These are phyloP conservation scores for Cataglyphis altisquamis DNA, from an alignment of 2,888 invertebrate genomes.

Conservation along the genomic window DNA sequence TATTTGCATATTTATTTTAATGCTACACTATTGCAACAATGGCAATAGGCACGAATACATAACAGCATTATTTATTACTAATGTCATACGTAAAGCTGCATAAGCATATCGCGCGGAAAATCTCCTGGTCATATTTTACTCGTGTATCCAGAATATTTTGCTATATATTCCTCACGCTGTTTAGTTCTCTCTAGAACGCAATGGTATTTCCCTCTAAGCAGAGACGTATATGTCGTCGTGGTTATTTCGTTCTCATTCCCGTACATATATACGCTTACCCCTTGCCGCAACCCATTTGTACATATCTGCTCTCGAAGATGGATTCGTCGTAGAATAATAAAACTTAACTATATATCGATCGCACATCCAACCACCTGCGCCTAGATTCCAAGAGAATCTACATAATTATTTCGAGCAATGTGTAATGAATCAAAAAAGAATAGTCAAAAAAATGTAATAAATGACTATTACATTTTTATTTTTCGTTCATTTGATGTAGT, in stretches of 20 bases:
- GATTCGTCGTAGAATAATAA: constrained; percentile 29
- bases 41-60: background rate
- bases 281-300: constrained; percentile 25
- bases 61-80: background rate
- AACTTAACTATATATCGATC: constrained; percentile 28
- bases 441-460: background rate
- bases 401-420: background rate
- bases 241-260: constrained; percentile 29
- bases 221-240: constrained; percentile 14
- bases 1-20: background rate
- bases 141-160: constrained; percentile 10
- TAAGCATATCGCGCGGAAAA: background rate
- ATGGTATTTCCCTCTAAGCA: constrained; percentile 24
- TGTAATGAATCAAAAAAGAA: background rate
- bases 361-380: background rate
- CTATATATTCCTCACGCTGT: background rate
- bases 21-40: background rate
- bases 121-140: background rate
- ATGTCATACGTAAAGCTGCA: background rate
- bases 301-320: constrained; percentile 10
- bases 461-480: background rate
- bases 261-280: background rate
- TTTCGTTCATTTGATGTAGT: background rate
- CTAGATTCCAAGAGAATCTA: background rate
- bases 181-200: constrained; percentile 14